Conservation (phyloP, 2,113 vertebrate genomes). For the Arvicanthis niloticus region DNA sequence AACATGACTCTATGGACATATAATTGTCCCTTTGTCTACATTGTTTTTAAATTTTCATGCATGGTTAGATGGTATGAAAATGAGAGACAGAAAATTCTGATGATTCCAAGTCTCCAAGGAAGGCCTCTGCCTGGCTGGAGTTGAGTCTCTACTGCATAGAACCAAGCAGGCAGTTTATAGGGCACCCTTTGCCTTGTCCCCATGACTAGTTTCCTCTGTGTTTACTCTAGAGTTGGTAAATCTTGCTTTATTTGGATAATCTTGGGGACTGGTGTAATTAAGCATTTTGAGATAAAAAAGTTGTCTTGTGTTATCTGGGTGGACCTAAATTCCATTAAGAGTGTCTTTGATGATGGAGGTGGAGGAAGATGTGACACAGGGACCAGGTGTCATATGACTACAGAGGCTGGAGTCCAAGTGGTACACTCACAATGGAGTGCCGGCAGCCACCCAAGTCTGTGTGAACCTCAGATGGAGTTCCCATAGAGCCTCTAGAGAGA, state of each 20-base stretch:
- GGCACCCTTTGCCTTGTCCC: not conserved
- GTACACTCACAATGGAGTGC: not conserved
- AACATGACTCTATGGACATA: not conserved
- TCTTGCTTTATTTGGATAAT: not conserved
- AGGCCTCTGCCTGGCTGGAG: not conserved
- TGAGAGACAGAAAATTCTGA: not conserved
- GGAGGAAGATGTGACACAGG: not conserved
- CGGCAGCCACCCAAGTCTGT: not conserved
- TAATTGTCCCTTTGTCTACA: not conserved
- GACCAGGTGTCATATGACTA: not conserved
- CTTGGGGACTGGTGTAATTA: not conserved
- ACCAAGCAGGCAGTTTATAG: not conserved
- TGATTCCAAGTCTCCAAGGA: constrained; percentile 16
- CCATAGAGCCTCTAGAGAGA: not conserved
- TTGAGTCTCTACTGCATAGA: not conserved
- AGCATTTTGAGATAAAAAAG: not conserved
- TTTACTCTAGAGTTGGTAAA: not conserved
- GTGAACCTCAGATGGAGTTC: not conserved
- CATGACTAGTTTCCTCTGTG: not conserved
- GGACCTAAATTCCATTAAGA: not conserved
- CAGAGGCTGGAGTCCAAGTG: not conserved
- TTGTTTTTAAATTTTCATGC: not conserved
- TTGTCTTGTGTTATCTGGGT: not conserved
- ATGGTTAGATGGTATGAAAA: not conserved
- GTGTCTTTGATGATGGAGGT: not conserved